Evolutionary conservation across 2,888 invertebrate species (phyloP).

Genomic region (Leptinotarsa peninsularis): DNA sequence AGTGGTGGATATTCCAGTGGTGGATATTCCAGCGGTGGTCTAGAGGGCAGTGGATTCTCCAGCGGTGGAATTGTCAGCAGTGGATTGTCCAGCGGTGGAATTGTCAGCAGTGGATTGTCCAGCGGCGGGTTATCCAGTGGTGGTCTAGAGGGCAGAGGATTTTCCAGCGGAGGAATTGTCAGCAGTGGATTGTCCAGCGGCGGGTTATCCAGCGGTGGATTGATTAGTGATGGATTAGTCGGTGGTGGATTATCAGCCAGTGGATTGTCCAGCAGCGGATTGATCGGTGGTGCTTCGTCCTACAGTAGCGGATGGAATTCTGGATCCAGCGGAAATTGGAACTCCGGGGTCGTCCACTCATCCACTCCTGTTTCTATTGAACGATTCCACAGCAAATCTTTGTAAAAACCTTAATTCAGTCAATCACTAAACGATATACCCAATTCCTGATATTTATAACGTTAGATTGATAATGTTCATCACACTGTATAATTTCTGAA

Average conservation of each 20-base stretch:
- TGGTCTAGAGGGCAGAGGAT: not conserved
- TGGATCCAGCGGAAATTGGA: not conserved
- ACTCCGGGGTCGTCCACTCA: constrained; percentile 25
- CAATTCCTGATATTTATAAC: not conserved
- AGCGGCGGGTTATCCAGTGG: not conserved
- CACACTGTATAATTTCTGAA: not conserved
- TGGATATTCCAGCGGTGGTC: not conserved
- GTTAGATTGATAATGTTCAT: not conserved
- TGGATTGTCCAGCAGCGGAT: not conserved
- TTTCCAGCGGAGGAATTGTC: not conserved
- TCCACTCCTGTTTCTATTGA: constrained; percentile 29
- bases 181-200: not conserved
- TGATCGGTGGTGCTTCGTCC: not conserved
- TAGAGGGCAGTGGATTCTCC: not conserved
- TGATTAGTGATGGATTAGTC: not conserved
- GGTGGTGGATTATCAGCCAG: not conserved
- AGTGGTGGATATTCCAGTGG: not conserved
- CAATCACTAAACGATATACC: not conserved
- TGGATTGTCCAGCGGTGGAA: not conserved
- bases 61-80: no score
- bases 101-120: not conserved
- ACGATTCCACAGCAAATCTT: constrained; percentile 23
- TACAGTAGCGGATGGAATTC: not conserved
- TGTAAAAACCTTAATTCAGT: not conserved
- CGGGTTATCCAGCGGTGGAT: not conserved